phyloP scores from a whole-genome alignment of 2,113 vertebrate genomes.

The Cyprinodon brontotheroides region DNA sequence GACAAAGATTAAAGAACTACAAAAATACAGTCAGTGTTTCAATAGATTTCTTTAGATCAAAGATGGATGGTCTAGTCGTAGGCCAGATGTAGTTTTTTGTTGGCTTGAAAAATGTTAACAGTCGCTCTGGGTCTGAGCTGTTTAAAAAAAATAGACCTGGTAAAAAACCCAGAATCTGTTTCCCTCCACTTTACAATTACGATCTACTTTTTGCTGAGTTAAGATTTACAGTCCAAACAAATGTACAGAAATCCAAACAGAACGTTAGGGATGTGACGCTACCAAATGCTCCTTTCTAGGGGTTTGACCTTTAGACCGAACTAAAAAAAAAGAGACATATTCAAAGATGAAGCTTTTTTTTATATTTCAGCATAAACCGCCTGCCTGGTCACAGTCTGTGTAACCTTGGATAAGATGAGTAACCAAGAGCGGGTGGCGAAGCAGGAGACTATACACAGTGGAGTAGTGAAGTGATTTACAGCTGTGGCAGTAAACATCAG shows the following conservation, averaged over 20 bases:
- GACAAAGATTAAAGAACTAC: not conserved
- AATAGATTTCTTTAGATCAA: not conserved
- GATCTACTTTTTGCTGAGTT: not conserved
- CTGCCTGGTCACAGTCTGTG: constrained; percentile 23
- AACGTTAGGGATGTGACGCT: not conserved
- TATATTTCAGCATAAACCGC: constrained; percentile 24
- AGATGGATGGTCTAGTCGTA: too few relatives aligned
- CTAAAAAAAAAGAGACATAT: not conserved
- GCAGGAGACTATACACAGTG: constrained; percentile 44
- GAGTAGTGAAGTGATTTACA: constrained; percentile 59
- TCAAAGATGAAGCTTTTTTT: not conserved
- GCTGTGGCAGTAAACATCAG: constrained; percentile 48
- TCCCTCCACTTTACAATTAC: not conserved
- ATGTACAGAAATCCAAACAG: not conserved
- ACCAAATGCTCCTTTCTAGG: not conserved
- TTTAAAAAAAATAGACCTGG: not conserved
- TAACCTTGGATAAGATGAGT: constrained; percentile 67
- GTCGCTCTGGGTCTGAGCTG: too few relatives aligned
- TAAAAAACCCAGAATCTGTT: not conserved
- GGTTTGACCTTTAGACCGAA: not conserved
- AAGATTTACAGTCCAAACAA: not conserved
- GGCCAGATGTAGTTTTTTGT: not conserved
- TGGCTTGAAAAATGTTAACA: not conserved
- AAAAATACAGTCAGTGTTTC: not conserved
- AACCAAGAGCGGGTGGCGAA: constrained; percentile 40